Evolutionary conservation across 2,888 invertebrate genomes (phyloP), one percentile per base, ranked within the genome.

Genomic region (Boloria euphrosyne): DNA sequence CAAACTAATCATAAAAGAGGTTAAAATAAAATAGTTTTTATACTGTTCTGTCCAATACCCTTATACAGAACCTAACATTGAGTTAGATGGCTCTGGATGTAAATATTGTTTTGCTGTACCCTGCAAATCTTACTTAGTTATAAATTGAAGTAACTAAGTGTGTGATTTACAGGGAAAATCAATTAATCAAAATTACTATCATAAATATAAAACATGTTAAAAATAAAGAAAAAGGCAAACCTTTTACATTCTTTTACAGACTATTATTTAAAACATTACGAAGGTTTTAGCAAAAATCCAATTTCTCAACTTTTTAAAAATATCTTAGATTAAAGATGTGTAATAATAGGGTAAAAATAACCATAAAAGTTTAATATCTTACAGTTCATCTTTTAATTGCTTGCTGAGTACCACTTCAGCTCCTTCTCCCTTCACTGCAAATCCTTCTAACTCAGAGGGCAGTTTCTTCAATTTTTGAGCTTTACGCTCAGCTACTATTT

Each of bases 401-500:
- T 97, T 99, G 75, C 93, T 94, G 67, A 99, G 93, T 38, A 95
- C 95, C 4, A 99, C 96, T 82, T 98, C 97, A 38, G 98, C 96
- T 2, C 97, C 97, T 66, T 96, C 94, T 0, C 95, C 91, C 63
- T 94, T 94, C 0, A 98, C 95, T 65, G 94, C 93, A 82, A 98
- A 99, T 1, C 97, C 98, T 22, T 96, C 95, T 22, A 99, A 81
- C 70, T 95, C 95, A 0, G 94, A 93, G 0, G 98, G 96, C 73
- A 97, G 93, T 0, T 94, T 93, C 83, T 96, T 95, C 16, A 94
- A 84, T 81, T 96, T 96, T 79, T 95, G 96, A 2, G 96, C 94
- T 81, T 97, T 97, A 75, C 96, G 95, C 84, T 99, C 99, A 0
- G 97, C 96, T 31, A 96, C 93, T 71, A 99, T 98, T 91, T 99